Conservation (phyloP, 92 coral and sea anemone species). For the Heliopora coerulea region DNA sequence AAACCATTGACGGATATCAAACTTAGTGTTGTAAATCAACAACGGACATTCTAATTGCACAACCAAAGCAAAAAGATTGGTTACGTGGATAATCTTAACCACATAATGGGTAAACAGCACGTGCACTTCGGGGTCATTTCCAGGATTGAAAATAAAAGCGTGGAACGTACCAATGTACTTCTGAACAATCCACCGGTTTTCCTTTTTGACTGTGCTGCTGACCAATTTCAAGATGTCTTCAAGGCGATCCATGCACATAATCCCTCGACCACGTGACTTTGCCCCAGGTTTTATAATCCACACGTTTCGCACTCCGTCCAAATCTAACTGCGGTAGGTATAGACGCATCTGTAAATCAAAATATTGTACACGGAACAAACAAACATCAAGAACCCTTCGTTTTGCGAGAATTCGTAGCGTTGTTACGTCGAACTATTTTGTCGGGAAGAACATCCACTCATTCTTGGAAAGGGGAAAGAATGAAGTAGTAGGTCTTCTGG, state of each 20-base stretch:
- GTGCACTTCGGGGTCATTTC: too few species aligned
- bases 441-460: too few species aligned
- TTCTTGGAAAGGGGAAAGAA: too few species aligned
- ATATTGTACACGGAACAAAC: background rate
- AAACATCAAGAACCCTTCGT: background rate
- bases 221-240: conserved; percentile 87
- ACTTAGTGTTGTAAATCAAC: conserved; percentile 82
- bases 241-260: conserved; percentile 88
- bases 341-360: conserved; percentile 58
- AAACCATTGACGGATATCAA: conserved; percentile 98
- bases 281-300: conserved; percentile 99
- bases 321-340: conserved; percentile 78
- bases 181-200: conserved; percentile 93
- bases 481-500: too few species aligned
- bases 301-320: conserved; percentile 83
- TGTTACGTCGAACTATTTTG: too few species aligned
- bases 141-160: too few species aligned
- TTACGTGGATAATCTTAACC: background rate
- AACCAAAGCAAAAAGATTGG: background rate
- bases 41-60: conserved; percentile 69
- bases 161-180: conserved; percentile 80
- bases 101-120: too few species aligned
- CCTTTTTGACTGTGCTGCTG: conserved; percentile 78
- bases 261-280: conserved; percentile 98
- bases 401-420: too few species aligned